Base-by-base conservation (phyloP, 92 coral and sea anemone species). In the Epizoanthus ramosus region DNA sequence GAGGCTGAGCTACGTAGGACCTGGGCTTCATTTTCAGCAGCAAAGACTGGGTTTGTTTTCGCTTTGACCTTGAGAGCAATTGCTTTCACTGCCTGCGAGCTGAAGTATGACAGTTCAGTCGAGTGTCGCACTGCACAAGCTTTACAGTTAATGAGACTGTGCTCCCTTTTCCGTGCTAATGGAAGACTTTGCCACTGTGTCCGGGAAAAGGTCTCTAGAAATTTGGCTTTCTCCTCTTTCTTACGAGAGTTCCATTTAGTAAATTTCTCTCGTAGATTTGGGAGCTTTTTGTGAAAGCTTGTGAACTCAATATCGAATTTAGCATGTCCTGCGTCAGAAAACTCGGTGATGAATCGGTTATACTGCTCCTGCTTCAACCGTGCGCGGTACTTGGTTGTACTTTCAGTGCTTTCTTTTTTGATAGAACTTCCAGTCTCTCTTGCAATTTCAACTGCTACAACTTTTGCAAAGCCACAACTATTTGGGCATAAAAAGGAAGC, bases 401-500 rank as follows among this genome's bases (percentile, higher is more conserved):
- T 81, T 76, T 89, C 87, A 14, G 71, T 73, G 65, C 57, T 31
- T 43, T 71, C 84, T 67, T 87, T 89, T 60, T 56, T 37, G 28
- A 80, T 23, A n/a, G 24, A 61, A 37, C 68, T 73, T 60, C 79
- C 67, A n/a, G 64, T 71, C 31, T 84, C 88, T 41, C 85, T 73
- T 19, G 79, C 61, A 65, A 88, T 73, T 41, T 85, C 80, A 59
- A 85, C 53, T 2, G 92, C 87, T 12, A 65, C 82, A 53, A 80
- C 79, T 80, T 85, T 89, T 8, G 87, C 92, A 70, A 89, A 89
- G 43, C 90, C 90, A 54, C 90, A 89, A 68, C 87, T 86, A 60
- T 74, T 86, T 18, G 91, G 93, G 64, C 85, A 90, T 65, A 87
- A 79, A 90, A 90, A 90, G 75, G 91, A 63, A 63, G 80, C 91